These are phyloP conservation scores for Chironomus riparius DNA, from an alignment of 2,888 invertebrate species.

Conservation along the genomic window DNA sequence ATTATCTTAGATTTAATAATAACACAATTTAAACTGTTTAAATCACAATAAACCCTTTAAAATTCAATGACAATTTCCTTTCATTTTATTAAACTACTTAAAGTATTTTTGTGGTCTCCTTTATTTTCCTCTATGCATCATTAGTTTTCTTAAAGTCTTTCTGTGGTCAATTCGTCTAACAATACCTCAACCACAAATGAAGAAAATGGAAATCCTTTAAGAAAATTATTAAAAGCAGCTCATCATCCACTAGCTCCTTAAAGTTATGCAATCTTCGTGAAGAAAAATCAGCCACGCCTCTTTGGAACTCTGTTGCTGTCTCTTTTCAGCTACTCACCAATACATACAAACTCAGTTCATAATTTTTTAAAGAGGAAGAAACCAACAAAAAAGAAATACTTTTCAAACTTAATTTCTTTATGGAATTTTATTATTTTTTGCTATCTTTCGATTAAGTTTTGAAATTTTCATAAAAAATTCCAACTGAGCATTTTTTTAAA, in stretches of 20 bases:
- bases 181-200: not conserved
- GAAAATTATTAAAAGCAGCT: too few species aligned
- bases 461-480: too few species aligned
- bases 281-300: slow-evolving; percentile 13
- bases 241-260: not conserved
- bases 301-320: not conserved
- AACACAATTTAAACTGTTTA: too few species aligned
- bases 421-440: too few species aligned
- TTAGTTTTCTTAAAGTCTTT: not conserved
- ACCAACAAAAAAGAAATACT: too few species aligned
- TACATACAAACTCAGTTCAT: not conserved
- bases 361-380: not conserved
- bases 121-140: not conserved
- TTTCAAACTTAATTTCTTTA: too few species aligned
- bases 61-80: too few species aligned
- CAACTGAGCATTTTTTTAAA: too few species aligned
- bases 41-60: too few species aligned
- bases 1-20: too few species aligned
- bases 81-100: too few species aligned
- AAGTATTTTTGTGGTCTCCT: not conserved
- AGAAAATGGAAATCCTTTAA: not conserved
- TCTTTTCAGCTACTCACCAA: not conserved
- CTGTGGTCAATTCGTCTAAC: not conserved
- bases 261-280: slow-evolving; percentile 2
- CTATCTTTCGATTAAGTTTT: too few species aligned